Evolutionary conservation across 2,797 vertebrate genomes (phyloP), one percentile per base, ranked within the genome.

Genomic region (Cirrhinus mrigala): DNA sequence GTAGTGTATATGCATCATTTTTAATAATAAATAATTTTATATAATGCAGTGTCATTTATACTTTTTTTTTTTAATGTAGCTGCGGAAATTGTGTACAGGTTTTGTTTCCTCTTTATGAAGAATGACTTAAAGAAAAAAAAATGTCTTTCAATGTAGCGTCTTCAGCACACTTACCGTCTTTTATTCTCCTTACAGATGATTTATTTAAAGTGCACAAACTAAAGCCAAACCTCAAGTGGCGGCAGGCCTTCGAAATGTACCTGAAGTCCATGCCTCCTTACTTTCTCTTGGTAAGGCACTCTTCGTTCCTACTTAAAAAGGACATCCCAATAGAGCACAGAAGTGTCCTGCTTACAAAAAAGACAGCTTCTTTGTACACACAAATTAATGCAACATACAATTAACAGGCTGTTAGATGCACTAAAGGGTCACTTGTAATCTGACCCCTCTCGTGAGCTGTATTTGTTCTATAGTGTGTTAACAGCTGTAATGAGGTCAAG

Each of bases 171-270:
- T 15, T 52, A 58, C n/a, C n/a, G 0, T 66, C 29, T 83, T 15
- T 12, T 27, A 60, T 85, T 87, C 58, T 73, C 54, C 77, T 87
- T 83, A 82, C 96, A 99, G 98, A 99, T 92, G 98, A 99, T 92
- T 96, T 99, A 92, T 99, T 99, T 93, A 99, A 99, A 97, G 97
- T 99, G 94, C 98, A 99, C 95, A 99, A 99, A 94, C 95, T 99
- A 90, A 99, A 99, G 94, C 97, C 98, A 94, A 99, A 97, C 94
- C 94, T 98, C 91, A 99, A 99, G 95, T 99, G 98, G 98, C 94
- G 97, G 80, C 98, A 99, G 93, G 94, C 97, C 88, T 98, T 99
- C 92, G 98, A 99, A 94, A 96, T 96, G 94, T 99, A 99, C 95
- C 95, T 99, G 96, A 99, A 99, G 96, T 97, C 96, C 24, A 97